A percentile compares a stretch with the other conserved stretches of the same genome.
phyloP scores from a whole-genome alignment of 2,797 vertebrate species.

The Manis crassicaudata region DNA sequence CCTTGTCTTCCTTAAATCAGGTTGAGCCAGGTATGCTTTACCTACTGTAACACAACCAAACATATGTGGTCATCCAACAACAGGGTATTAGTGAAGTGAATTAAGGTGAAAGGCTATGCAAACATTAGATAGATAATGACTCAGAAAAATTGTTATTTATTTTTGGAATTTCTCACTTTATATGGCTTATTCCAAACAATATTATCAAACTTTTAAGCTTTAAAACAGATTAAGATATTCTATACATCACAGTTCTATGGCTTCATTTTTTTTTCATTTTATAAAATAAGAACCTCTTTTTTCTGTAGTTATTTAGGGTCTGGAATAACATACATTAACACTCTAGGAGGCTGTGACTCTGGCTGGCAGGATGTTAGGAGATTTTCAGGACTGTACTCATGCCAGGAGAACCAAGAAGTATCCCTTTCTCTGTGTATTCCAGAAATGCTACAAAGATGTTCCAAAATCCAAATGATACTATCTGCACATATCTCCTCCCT shows the following conservation, averaged over 20 bases:
- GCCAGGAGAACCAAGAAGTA: not conserved
- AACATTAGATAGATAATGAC: not conserved
- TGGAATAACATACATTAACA: not conserved
- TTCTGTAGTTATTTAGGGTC: not conserved
- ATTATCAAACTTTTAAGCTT: not conserved
- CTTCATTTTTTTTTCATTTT: not conserved
- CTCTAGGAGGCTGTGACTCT: not conserved
- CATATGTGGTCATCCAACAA: not conserved
- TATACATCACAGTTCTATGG: not conserved
- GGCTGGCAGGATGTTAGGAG: not conserved
- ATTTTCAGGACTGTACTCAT: not conserved
- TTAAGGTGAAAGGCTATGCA: not conserved
- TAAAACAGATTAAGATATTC: not conserved
- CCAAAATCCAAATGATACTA: not conserved
- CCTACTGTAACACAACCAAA: not conserved
- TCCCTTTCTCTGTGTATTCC: not conserved
- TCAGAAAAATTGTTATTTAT: not conserved
- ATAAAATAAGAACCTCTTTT: conserved; percentile 2
- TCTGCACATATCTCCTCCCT: not conserved
- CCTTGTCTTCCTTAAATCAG: not conserved
- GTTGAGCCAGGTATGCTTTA: not conserved
- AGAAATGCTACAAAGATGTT: not conserved
- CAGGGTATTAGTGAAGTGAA: not conserved
- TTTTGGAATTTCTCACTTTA: not conserved
- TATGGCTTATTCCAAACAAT: not conserved